Evolutionary conservation across 2,113 vertebrate species (phyloP).

Genomic region (Acinonyx jubatus): DNA sequence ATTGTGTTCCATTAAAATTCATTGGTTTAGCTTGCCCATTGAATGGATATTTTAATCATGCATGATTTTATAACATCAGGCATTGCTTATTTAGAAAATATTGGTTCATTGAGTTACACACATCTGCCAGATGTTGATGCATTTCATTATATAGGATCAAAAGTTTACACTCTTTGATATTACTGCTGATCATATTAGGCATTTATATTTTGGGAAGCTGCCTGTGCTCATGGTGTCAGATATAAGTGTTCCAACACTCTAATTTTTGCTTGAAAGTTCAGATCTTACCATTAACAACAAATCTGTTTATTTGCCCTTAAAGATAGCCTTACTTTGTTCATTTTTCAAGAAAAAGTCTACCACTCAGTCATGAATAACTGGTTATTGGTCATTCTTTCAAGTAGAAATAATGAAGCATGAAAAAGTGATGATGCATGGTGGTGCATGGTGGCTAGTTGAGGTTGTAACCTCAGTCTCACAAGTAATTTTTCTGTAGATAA

Average conservation of each 20-base stretch:
- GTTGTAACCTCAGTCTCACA: background rate
- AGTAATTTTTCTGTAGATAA: background rate
- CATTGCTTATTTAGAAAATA: background rate
- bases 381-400: background rate
- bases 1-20: background rate
- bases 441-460: background rate
- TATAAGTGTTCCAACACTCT: background rate
- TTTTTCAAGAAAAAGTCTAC: conserved; percentile 6
- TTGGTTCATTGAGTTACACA: background rate
- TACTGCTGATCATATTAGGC: background rate
- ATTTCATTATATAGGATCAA: background rate
- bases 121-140: background rate
- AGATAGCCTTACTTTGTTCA: background rate
- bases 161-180: background rate
- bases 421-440: background rate
- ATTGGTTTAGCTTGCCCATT: background rate
- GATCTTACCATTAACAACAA: background rate
- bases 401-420: background rate
- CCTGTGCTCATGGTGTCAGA: background rate
- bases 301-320: background rate
- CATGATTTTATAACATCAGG: background rate
- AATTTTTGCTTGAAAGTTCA: conserved; percentile 6
- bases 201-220: conserved; percentile 1
- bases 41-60: background rate
- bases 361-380: background rate